Evolutionary conservation across 2,113 vertebrate species (phyloP).

Genomic region (Stigmatopora argus): DNA sequence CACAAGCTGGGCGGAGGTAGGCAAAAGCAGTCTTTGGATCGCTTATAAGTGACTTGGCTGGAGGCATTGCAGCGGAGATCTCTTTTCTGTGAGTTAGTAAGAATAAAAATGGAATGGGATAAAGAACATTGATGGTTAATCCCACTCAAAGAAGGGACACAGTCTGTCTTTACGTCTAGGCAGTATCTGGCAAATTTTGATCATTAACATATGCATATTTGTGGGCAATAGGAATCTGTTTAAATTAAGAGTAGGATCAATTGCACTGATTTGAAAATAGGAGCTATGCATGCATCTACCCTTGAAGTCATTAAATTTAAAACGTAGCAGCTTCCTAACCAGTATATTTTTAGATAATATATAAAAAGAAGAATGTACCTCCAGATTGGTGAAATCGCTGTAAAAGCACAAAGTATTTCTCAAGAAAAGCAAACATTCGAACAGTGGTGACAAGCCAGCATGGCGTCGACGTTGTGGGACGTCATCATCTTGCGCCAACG

Average conservation of each 20-base stretch:
- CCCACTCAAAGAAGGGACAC: not conserved
- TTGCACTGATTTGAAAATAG: not conserved
- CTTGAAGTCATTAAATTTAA: not conserved
- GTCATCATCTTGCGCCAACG: conserved; percentile 24
- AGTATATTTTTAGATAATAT: not conserved
- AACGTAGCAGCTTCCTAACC: not conserved
- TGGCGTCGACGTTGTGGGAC: not conserved
- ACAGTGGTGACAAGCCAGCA: not conserved
- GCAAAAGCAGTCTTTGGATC: conserved; percentile 84
- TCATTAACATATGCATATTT: too few relatives aligned
- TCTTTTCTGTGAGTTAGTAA: not conserved
- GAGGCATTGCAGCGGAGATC: conserved; percentile 29
- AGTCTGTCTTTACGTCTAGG: not conserved
- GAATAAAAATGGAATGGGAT: not conserved
- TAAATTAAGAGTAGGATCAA: too few relatives aligned
- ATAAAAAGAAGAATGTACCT: conserved; percentile 13
- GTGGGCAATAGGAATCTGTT: too few relatives aligned
- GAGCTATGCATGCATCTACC: not conserved
- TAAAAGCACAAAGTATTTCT: not conserved
- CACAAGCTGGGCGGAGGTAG: conserved; percentile 81
- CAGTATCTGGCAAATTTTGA: too few relatives aligned
- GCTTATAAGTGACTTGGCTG: conserved; percentile 77
- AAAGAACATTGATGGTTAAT: not conserved
- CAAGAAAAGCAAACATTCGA: not conserved
- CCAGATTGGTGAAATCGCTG: not conserved